phyloP scores from a whole-genome alignment of 2,113 vertebrate species.

The Poicephalus gulielmi region DNA sequence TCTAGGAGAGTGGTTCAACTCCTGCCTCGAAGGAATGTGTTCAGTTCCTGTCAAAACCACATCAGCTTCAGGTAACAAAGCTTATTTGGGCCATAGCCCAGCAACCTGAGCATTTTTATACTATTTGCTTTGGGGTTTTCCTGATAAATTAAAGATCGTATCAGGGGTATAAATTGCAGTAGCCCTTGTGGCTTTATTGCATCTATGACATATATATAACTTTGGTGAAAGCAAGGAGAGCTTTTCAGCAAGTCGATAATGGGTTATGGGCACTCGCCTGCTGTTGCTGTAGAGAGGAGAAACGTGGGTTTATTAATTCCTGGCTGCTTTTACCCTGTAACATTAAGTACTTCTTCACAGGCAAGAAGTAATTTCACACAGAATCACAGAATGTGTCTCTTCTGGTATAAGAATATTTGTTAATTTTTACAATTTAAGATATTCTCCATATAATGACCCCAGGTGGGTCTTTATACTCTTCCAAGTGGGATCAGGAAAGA shows the following conservation, averaged over 20 bases:
- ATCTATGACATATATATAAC: neutral
- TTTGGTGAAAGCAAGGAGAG: neutral
- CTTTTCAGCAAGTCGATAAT: neutral
- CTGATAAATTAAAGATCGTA: neutral
- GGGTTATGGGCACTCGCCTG: neutral
- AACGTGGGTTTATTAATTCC: neutral
- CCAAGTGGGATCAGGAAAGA: neutral
- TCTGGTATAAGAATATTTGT: neutral
- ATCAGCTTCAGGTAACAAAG: neutral
- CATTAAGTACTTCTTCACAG: neutral
- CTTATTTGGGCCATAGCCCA: neutral
- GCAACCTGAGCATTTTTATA: neutral
- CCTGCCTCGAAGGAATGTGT: neutral
- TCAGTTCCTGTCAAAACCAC: neutral
- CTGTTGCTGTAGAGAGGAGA: neutral
- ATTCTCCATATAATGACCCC: neutral
- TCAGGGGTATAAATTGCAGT: neutral
- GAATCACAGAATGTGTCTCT: neutral
- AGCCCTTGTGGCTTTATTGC: neutral
- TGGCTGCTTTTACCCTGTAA: neutral
- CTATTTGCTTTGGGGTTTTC: neutral
- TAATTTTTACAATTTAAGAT: neutral
- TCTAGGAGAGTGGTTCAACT: neutral
- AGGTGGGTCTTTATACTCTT: neutral
- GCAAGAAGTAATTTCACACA: neutral